phyloP scores from a whole-genome alignment of 2,888 invertebrate species.

The Cremastobaeus sp. region DNA sequence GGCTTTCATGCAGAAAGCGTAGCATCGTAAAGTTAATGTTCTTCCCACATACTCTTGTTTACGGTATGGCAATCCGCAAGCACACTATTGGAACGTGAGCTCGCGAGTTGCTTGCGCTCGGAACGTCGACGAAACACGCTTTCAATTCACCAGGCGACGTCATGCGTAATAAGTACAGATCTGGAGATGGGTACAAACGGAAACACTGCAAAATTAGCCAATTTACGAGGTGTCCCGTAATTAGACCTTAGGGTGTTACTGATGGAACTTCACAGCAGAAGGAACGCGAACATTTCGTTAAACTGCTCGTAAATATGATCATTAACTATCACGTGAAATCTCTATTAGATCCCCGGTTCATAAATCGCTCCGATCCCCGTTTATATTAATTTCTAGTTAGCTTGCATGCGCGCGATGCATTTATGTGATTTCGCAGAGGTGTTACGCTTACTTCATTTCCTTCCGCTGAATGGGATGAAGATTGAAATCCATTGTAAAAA shows the following conservation, averaged over 20 bases:
- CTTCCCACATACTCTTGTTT: constrained; percentile 50
- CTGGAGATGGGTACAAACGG: constrained; percentile 33
- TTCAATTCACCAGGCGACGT: constrained; percentile 45
- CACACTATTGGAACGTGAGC: constrained; percentile 41
- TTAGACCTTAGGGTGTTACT: constrained; percentile 43
- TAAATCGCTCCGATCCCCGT: constrained; percentile 28
- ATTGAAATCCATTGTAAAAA: no score
- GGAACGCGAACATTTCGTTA: constrained; percentile 23
- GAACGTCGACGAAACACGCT: constrained; percentile 20
- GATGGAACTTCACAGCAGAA: constrained; percentile 33
- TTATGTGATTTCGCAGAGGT: constrained; percentile 16
- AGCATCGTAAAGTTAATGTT: constrained; percentile 45
- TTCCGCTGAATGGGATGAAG: background rate
- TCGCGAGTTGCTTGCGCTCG: constrained; percentile 37
- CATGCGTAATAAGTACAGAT: constrained; percentile 48
- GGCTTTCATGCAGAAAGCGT: constrained; percentile 3
- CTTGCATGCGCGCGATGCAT: constrained; percentile 20
- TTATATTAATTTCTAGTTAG: constrained; percentile 44
- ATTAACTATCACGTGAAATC: constrained; percentile 44
- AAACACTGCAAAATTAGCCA: constrained; percentile 51
- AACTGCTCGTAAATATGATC: constrained; percentile 26
- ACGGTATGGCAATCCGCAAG: constrained; percentile 46
- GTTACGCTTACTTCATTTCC: background rate
- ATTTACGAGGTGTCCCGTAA: constrained; percentile 52
- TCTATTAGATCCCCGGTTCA: constrained; percentile 34